Percentiles rank a stretch among this genome's conserved stretches.
Evolutionary conservation across 2,888 invertebrate species (phyloP).

Genomic region (Junonia oenone): DNA sequence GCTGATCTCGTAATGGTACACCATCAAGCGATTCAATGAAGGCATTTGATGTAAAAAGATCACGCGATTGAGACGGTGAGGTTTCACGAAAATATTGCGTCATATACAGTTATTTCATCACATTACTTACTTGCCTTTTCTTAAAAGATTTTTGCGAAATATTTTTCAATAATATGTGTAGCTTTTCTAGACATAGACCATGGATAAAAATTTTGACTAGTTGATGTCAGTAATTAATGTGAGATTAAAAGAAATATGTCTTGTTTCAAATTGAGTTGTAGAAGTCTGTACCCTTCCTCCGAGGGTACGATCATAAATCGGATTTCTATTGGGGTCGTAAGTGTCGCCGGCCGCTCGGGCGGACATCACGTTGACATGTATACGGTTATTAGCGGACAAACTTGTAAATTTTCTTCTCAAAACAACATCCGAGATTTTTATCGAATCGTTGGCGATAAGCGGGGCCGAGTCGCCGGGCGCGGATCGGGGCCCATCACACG

Average conservation of each 20-base stretch:
- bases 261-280: constrained; percentile 69
- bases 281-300: constrained; percentile 59
- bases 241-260: constrained; percentile 44
- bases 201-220: no score
- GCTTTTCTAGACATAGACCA: no score
- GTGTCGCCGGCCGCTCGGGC: constrained; percentile 48
- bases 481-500: constrained; percentile 37
- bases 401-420: constrained; percentile 64
- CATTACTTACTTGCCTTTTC: constrained; percentile 10
- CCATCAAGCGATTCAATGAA: constrained; percentile 57
- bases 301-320: constrained; percentile 65
- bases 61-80: constrained; percentile 59
- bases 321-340: constrained; percentile 61
- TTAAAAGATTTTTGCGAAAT: no score
- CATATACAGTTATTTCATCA: constrained; percentile 41
- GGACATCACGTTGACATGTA: constrained; percentile 59
- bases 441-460: constrained; percentile 49
- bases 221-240: constrained; percentile 24
- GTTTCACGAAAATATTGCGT: constrained; percentile 53
- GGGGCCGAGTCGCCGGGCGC: constrained; percentile 30
- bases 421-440: constrained; percentile 64
- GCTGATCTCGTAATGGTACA: constrained; percentile 55
- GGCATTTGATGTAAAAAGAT: constrained; percentile 60
- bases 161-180: no score
- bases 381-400: constrained; percentile 46